Conservation (phyloP, 1,140 invertebrate genomes). For the Drosophila paulistorum region DNA sequence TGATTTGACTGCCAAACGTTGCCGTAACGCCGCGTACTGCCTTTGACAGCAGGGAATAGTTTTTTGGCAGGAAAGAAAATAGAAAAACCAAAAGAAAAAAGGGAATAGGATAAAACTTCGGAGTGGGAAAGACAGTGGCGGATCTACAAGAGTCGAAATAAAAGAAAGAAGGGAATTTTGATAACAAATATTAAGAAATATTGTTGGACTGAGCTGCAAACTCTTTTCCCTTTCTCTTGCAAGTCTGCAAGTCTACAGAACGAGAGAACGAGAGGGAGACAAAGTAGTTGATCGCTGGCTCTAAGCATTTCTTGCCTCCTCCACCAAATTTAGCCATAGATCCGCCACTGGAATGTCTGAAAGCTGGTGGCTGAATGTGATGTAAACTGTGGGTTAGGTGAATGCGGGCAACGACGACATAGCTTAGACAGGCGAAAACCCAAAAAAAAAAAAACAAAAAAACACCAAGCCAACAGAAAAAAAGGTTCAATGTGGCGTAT, state of each 20-base stretch:
- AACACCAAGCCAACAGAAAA: constrained; percentile 38
- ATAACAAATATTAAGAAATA: too few relatives aligned
- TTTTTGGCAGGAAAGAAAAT: constrained; percentile 29
- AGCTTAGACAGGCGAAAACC: constrained; percentile 6
- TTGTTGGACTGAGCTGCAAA: too few relatives aligned
- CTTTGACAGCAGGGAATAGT: constrained; percentile 65
- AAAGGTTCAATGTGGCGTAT: constrained; percentile 67
- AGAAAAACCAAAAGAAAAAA: constrained; percentile 32
- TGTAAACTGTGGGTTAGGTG: constrained; percentile 6
- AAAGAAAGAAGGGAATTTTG: too few relatives aligned
- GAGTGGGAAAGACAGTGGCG: too few relatives aligned
- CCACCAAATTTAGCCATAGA: too few relatives aligned
- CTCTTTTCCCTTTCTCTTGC: too few relatives aligned
- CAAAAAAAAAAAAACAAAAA: constrained; percentile 9
- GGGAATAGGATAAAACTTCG: constrained; percentile 7
- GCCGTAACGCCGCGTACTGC: constrained; percentile 41
- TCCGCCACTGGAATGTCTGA: too few relatives aligned
- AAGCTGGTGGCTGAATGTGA: background rate
- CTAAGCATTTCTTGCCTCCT: too few relatives aligned
- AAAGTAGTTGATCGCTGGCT: too few relatives aligned
- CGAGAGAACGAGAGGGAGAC: too few relatives aligned
- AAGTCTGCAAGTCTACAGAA: too few relatives aligned
- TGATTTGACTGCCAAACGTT: constrained; percentile 69
- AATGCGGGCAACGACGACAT: constrained; percentile 2
- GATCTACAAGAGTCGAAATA: too few relatives aligned